phyloP scores from a whole-genome alignment of 2,888 invertebrate species.

The Drosophila helvetica region DNA sequence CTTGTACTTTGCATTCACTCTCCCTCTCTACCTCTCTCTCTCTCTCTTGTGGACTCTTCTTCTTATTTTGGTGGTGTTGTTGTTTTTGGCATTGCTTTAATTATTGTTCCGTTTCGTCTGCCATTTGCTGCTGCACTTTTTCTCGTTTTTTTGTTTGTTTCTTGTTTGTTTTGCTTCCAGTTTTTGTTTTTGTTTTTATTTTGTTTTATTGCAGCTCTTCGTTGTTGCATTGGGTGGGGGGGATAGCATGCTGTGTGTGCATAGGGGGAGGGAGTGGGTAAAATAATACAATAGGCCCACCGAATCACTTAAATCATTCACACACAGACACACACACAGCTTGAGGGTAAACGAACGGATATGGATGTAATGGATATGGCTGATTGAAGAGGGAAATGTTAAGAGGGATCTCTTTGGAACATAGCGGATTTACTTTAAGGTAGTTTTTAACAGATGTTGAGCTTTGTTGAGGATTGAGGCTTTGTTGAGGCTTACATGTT shows the following conservation, averaged over 20 bases:
- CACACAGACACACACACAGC: constrained; percentile 13
- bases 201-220: constrained; percentile 40
- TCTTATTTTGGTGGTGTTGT: constrained; percentile 43
- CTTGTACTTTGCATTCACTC: constrained; percentile 8
- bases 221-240: constrained; percentile 7
- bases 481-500: too few relatives aligned
- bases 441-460: too few relatives aligned
- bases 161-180: constrained; percentile 40
- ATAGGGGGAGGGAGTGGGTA: not conserved
- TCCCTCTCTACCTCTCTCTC: not conserved
- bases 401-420: not conserved
- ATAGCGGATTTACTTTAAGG: not conserved
- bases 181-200: constrained; percentile 39
- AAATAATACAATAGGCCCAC: constrained; percentile 35
- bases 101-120: constrained; percentile 76
- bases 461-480: too few relatives aligned
- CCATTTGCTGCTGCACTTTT: constrained; percentile 58
- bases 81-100: constrained; percentile 66
- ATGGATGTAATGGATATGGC: constrained; percentile 38
- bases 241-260: too few relatives aligned
- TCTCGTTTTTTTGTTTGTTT: constrained; percentile 33
- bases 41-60: not conserved
- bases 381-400: constrained; percentile 43
- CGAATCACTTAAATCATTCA: constrained; percentile 47
- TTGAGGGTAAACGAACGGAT: constrained; percentile 30